Conservation (phyloP, 2,797 vertebrate species). For the Acanthurus leucopareius region DNA sequence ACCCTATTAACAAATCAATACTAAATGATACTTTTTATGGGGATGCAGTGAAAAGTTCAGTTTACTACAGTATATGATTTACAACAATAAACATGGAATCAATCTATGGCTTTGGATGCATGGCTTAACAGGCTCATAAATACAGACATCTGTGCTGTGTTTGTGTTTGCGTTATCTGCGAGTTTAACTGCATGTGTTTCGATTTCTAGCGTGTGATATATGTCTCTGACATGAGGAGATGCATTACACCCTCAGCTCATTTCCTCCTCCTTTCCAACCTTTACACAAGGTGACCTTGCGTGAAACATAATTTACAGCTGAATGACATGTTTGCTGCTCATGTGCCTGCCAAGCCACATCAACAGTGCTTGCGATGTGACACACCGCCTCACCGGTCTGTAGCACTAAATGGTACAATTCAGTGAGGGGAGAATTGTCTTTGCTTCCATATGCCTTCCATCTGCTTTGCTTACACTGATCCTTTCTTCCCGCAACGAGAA, state of each 20-base stretch:
- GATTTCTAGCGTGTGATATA: slow-evolving; percentile 63
- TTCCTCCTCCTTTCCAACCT: slow-evolving; percentile 76
- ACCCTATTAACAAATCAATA: slow-evolving; percentile 41
- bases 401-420: slow-evolving; percentile 62
- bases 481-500: slow-evolving; percentile 53
- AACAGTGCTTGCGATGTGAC: slow-evolving; percentile 56
- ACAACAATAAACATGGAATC: slow-evolving; percentile 32
- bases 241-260: slow-evolving; percentile 76
- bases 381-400: slow-evolving; percentile 51
- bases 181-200: slow-evolving; percentile 59
- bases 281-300: slow-evolving; percentile 83
- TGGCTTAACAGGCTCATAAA: slow-evolving; percentile 63
- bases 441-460: slow-evolving; percentile 61
- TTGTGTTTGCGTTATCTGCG: slow-evolving; percentile 57
- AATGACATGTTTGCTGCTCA: slow-evolving; percentile 78
- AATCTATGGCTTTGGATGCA: slow-evolving; percentile 32
- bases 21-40: slow-evolving; percentile 15
- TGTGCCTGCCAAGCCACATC: slow-evolving; percentile 62
- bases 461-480: slow-evolving; percentile 57
- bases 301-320: slow-evolving; percentile 74
- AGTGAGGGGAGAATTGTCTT: slow-evolving; percentile 45
- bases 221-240: slow-evolving; percentile 68
- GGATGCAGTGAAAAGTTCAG: slow-evolving; percentile 21
- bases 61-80: slow-evolving; percentile 30
- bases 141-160: slow-evolving; percentile 55